Base-by-base conservation (phyloP, 2,888 invertebrate genomes). In the Meganola albula region DNA sequence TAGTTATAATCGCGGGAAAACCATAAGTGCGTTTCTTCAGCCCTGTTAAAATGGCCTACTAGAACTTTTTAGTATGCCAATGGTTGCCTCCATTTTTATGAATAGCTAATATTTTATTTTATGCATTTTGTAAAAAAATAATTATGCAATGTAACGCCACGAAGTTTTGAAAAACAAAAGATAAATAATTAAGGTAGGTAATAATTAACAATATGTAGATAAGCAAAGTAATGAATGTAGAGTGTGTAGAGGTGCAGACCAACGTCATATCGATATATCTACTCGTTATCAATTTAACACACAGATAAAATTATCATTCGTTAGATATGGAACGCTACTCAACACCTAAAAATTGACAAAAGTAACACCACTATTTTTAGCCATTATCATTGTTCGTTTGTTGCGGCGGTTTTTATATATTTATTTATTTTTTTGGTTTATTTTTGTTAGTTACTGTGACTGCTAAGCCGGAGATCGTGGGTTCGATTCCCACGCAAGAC, bases 261-360 rank as follows among this genome's bases (percentile, higher is more conserved):
- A 45, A 60, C 62, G 57, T 66, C 63, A 64, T 55, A 58, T 56
- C 57, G 57, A 62, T 53, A 67, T 72, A 72, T 73, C 72, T 56
- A 40, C 34, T 45, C 40, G 54, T 71, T 73, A 73, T 73, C 73
- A 65, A 63, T 58, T 60, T 58, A 59, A 58, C 63, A 55, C 45
- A 37, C 41, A 45, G 73, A 73, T 72, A 73, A 70, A 64, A 71
- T 66, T 69, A 71, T 70, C 69, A 62, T 64, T 57, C 57, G 30
- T 44, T 37, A 53, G 73, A 73, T 74, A 73, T 43, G 51, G 45
- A 43, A 41, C 56, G 54, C 43, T 46, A 37, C 44, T 52, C 35
- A 40, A 37, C 46, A 37, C 42, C 38, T 28, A 25, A 37, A 34
- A 31, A 34, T 43, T 40, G 10, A 30, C n/a, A 20, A 18, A 34